Conservation (phyloP, 92 coral and sea anemone species). For the Anthopleura xanthogrammica region DNA sequence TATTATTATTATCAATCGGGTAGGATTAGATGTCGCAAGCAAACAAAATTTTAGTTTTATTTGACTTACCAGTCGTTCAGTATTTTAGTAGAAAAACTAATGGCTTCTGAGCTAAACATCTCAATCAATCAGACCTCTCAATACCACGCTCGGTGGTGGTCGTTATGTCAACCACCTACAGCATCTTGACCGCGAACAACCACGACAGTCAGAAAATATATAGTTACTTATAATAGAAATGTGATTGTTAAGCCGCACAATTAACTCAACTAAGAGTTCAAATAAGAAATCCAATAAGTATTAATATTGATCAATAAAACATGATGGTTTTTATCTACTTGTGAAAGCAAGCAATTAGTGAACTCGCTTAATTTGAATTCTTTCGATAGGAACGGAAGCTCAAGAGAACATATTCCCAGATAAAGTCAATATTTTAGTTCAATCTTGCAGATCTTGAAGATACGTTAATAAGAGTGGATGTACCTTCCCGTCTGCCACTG, state of each 20-base stretch:
- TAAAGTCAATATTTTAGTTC: background rate
- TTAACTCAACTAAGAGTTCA: background rate
- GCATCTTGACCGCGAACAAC: too few relatives aligned
- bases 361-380: background rate
- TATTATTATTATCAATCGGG: too few relatives aligned
- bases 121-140: too few relatives aligned
- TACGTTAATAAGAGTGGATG: background rate
- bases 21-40: too few relatives aligned
- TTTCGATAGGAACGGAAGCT: background rate
- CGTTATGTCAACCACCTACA: too few relatives aligned
- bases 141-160: too few relatives aligned
- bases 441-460: background rate
- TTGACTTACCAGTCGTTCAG: too few relatives aligned
- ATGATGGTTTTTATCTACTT: background rate
- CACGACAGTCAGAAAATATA: too few relatives aligned
- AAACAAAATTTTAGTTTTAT: too few relatives aligned
- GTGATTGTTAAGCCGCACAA: background rate
- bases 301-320: background rate
- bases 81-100: too few relatives aligned
- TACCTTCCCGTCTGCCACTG: background rate
- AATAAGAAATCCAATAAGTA: background rate
- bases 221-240: background rate
- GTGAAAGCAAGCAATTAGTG: background rate
- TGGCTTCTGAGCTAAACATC: too few relatives aligned
- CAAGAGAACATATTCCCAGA: background rate